Conservation (phyloP, 2,113 vertebrate species). For the Microtus oregoni region DNA sequence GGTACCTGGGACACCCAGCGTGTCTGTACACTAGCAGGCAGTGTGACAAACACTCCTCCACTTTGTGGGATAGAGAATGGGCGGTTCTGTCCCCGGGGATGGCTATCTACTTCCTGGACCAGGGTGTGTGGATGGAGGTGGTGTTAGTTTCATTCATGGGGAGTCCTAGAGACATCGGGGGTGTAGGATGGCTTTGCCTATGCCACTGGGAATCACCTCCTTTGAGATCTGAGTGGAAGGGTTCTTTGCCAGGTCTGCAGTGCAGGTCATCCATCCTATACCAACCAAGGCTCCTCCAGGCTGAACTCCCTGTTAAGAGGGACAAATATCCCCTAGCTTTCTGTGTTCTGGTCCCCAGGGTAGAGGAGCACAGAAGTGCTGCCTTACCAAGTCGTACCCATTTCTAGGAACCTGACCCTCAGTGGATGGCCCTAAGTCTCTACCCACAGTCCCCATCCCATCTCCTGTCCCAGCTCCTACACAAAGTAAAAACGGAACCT, state of each 20-base stretch:
- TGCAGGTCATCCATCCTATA: neutral
- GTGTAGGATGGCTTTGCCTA: too few species aligned
- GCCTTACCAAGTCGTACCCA: neutral
- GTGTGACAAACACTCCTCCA: neutral
- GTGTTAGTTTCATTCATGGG: too few species aligned
- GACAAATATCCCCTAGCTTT: neutral
- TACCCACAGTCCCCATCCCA: neutral
- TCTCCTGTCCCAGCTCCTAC: neutral
- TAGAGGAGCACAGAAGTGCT: neutral
- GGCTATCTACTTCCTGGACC: neutral
- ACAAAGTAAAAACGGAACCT: neutral
- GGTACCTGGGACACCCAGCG: neutral
- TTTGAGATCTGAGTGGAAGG: neutral
- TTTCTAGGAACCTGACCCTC: neutral
- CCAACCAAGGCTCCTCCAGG: neutral
- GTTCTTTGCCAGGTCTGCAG: neutral
- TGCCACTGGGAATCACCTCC: neutral
- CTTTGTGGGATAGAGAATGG: too few species aligned
- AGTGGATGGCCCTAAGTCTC: neutral
- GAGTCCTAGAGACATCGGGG: too few species aligned
- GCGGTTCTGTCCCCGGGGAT: neutral
- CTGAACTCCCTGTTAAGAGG: neutral
- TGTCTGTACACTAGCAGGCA: neutral
- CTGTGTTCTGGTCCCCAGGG: neutral
- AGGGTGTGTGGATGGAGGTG: too few species aligned